Evolutionary conservation across 2,888 invertebrate genomes (phyloP).

Genomic region (Epirrita christyi): DNA sequence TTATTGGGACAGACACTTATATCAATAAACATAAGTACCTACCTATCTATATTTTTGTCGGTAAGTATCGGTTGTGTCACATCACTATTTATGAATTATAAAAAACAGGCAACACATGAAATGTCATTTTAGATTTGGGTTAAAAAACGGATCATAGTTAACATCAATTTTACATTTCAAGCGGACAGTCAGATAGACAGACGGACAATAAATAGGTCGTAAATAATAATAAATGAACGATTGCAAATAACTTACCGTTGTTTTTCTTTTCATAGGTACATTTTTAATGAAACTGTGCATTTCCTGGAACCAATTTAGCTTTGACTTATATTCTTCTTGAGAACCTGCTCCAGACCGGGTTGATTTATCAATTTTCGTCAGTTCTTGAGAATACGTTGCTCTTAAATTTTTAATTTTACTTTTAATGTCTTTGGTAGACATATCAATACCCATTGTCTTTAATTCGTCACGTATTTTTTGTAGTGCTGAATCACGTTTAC

Average conservation of each 20-base stretch:
- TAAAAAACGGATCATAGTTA: too few species aligned
- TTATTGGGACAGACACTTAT: too few species aligned
- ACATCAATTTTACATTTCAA: too few species aligned
- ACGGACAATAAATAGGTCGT: not conserved
- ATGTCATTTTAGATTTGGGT: too few species aligned
- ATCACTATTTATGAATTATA: too few species aligned
- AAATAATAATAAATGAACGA: not conserved
- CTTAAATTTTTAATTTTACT: constrained; percentile 15
- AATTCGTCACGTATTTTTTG: constrained; percentile 13
- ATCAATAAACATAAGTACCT: too few species aligned
- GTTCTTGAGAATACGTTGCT: not conserved
- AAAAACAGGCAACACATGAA: too few species aligned
- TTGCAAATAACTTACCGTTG: not conserved
- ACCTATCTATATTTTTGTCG: too few species aligned
- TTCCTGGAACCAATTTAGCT: not conserved
- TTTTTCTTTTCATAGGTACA: not conserved
- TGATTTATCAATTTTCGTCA: not conserved
- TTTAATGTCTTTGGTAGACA: constrained; percentile 8
- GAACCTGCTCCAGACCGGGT: not conserved
- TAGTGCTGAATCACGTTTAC: constrained; percentile 15
- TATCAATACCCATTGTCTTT: constrained; percentile 12
- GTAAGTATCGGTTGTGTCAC: too few species aligned
- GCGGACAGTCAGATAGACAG: too few species aligned
- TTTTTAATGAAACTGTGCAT: not conserved
- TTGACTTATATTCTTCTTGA: not conserved